phyloP scores from a whole-genome alignment of 2,113 vertebrate genomes.

The Pedetes capensis region DNA sequence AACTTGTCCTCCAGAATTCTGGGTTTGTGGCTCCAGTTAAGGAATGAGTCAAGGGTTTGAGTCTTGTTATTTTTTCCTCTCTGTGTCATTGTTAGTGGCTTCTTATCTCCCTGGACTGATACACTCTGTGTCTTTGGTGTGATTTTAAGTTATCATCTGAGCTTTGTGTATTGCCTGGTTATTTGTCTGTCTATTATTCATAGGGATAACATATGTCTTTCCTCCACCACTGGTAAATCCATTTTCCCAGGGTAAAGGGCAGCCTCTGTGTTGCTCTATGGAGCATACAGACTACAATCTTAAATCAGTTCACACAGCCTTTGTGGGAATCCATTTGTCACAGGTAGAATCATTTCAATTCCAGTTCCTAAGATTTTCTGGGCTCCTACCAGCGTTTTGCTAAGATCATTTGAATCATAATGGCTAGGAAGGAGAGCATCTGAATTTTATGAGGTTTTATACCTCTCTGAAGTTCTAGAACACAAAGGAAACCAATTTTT shows the following conservation, averaged over 20 bases:
- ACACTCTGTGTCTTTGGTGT: background rate
- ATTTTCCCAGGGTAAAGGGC: background rate
- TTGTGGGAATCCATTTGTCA: background rate
- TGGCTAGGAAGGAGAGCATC: background rate
- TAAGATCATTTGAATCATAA: background rate
- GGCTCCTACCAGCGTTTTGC: background rate
- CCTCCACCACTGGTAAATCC: background rate
- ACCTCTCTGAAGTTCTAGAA: background rate
- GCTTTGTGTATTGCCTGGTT: background rate
- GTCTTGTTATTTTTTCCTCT: background rate
- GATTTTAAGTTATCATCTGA: background rate
- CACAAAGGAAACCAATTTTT: background rate
- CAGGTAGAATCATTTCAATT: too few relatives aligned
- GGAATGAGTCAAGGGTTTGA: background rate
- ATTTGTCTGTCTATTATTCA: background rate
- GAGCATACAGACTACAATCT: accelerated
- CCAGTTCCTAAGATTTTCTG: too few relatives aligned
- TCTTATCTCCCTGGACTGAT: background rate
- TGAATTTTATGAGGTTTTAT: background rate
- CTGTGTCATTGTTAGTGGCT: too few relatives aligned
- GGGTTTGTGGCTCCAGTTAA: background rate
- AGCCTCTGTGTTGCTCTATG: background rate
- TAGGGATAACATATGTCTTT: background rate
- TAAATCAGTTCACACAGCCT: too few relatives aligned
- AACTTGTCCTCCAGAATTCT: too few relatives aligned